Evolutionary conservation across 2,888 invertebrate genomes (phyloP).

Genomic region (Cyrtodaria siliqua): DNA sequence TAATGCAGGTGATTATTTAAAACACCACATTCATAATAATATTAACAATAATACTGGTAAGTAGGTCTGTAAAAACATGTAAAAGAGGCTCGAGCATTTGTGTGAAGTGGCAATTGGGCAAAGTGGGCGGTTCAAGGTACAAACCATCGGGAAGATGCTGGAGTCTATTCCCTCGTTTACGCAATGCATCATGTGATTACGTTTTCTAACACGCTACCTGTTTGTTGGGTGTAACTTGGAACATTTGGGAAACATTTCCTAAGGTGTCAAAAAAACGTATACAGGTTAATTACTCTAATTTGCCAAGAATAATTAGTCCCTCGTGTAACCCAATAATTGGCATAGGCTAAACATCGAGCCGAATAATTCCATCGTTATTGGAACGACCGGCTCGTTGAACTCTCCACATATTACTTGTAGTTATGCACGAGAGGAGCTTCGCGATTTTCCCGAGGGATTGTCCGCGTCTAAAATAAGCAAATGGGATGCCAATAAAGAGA

Average conservation of each 20-base stretch:
- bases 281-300: conserved; percentile 44
- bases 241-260: conserved; percentile 39
- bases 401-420: conserved; percentile 17
- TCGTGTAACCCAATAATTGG: conserved; percentile 35
- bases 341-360: conserved; percentile 44
- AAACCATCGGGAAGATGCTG: too few species aligned
- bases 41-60: too few species aligned
- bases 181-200: too few species aligned
- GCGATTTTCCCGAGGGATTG: conserved; percentile 16
- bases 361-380: conserved; percentile 20
- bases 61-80: too few species aligned
- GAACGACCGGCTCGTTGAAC: conserved; percentile 35
- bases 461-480: conserved; percentile 4
- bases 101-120: too few species aligned
- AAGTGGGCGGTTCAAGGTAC: too few species aligned
- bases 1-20: too few species aligned
- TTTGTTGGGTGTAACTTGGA: conserved; percentile 4
- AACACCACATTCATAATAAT: too few species aligned
- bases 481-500: conserved; percentile 12
- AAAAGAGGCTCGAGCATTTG: too few species aligned
- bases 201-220: too few species aligned
- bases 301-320: conserved; percentile 46
- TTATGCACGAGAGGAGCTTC: conserved; percentile 23
- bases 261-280: conserved; percentile 19
- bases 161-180: too few species aligned